phyloP scores from a whole-genome alignment of 2,888 invertebrate genomes.

The Congeria kusceri region DNA sequence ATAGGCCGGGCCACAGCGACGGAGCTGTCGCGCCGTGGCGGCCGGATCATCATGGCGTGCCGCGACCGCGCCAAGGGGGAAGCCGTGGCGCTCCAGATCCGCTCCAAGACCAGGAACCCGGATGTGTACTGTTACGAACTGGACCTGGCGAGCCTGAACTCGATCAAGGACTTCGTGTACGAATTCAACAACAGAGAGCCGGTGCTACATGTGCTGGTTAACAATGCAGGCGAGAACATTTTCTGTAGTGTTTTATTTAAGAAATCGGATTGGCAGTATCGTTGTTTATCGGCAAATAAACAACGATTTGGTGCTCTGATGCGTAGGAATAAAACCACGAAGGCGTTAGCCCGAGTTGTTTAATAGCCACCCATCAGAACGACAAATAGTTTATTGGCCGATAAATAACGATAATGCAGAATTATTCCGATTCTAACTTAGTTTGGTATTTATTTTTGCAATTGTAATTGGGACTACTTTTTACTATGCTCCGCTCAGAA shows the following conservation, averaged over 20 bases:
- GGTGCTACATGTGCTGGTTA: slow-evolving; percentile 83
- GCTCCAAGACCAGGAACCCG: slow-evolving; percentile 80
- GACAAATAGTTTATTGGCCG: too few species aligned
- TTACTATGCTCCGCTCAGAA: too few species aligned
- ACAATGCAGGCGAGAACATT: slow-evolving; percentile 83
- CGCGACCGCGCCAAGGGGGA: slow-evolving; percentile 82
- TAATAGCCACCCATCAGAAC: too few species aligned
- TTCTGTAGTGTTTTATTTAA: background rate
- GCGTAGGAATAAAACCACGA: too few species aligned
- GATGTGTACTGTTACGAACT: slow-evolving; percentile 80
- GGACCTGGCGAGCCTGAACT: slow-evolving; percentile 81
- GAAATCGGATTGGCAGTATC: too few species aligned
- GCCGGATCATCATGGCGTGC: slow-evolving; percentile 83
- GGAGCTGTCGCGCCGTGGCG: slow-evolving; percentile 88
- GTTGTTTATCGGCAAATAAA: too few species aligned
- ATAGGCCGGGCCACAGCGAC: slow-evolving; percentile 92
- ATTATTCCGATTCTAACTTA: too few species aligned
- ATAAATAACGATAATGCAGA: too few species aligned
- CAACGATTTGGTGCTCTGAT: too few species aligned
- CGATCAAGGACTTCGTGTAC: slow-evolving; percentile 82
- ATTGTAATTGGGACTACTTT: too few species aligned
- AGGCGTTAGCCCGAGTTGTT: too few species aligned
- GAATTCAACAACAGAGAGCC: slow-evolving; percentile 79
- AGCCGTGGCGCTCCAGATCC: slow-evolving; percentile 81
- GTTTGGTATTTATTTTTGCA: too few species aligned